Evolutionary conservation across 2,888 invertebrate species (phyloP).

Genomic region (Drepana falcataria): DNA sequence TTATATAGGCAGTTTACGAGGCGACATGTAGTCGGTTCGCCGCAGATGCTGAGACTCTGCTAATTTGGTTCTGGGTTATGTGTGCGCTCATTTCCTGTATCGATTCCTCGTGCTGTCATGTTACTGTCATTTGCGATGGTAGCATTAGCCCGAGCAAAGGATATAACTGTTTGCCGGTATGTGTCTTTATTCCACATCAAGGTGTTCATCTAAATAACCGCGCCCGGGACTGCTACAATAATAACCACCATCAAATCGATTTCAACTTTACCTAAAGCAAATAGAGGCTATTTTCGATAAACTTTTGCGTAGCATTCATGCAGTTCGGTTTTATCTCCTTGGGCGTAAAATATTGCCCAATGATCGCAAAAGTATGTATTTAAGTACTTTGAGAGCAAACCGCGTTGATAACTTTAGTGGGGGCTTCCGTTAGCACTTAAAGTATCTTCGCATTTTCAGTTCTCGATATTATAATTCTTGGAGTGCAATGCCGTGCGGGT

Average conservation of each 20-base stretch:
- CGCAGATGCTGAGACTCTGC: slow-evolving; percentile 42
- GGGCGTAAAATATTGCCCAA: slow-evolving; percentile 41
- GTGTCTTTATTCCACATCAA: slow-evolving; percentile 17
- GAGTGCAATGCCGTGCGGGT: slow-evolving; percentile 23
- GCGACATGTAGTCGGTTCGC: slow-evolving; percentile 17
- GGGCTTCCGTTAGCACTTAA: slow-evolving; percentile 54
- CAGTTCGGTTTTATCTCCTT: slow-evolving; percentile 39
- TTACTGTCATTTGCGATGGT: slow-evolving; percentile 20
- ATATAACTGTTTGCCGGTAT: slow-evolving; percentile 17
- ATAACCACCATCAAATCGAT: neutral
- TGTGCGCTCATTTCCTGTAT: slow-evolving; percentile 58
- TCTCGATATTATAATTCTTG: slow-evolving; percentile 14
- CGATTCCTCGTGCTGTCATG: slow-evolving; percentile 48
- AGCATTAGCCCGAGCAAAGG: neutral
- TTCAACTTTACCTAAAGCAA: neutral
- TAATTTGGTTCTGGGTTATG: slow-evolving; percentile 48
- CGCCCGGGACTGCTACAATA: neutral
- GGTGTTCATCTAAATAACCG: too few species aligned
- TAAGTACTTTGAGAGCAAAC: slow-evolving; percentile 58
- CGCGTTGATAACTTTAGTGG: slow-evolving; percentile 63
- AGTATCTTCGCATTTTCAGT: slow-evolving; percentile 27
- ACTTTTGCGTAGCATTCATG: neutral
- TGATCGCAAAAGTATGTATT: slow-evolving; percentile 55
- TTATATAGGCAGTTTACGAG: slow-evolving; percentile 26
- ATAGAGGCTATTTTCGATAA: neutral